Conservation (phyloP, 1,140 invertebrate species). For the Sesamia nonagrioides region DNA sequence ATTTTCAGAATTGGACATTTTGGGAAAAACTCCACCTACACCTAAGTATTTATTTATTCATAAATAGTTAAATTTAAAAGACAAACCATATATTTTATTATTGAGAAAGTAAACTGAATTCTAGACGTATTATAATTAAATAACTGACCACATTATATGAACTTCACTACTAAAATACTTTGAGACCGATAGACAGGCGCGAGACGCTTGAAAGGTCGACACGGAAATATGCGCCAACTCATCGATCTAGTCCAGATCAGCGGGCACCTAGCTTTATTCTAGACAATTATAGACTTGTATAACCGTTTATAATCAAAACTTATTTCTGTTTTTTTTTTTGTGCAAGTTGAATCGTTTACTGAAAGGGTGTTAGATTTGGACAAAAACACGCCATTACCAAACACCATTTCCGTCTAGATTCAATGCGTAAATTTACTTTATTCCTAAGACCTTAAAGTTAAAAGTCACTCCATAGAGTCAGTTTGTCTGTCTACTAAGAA, state of each 20-base stretch:
- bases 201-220: constrained; percentile 52
- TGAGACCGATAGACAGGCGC: constrained; percentile 50
- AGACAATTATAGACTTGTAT: constrained; percentile 28
- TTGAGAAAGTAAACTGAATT: neutral
- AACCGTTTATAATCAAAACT: constrained; percentile 29
- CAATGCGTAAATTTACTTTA: neutral
- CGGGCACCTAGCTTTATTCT: constrained; percentile 39
- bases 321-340: neutral
- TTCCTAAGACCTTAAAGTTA: neutral
- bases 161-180: constrained; percentile 48
- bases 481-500: constrained; percentile 20
- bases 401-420: neutral
- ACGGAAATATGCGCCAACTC: constrained; percentile 53
- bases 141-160: constrained; percentile 35
- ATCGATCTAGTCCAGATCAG: constrained; percentile 45
- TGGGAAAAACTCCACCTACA: too few relatives aligned
- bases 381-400: constrained; percentile 5
- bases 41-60: too few relatives aligned
- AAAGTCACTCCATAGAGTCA: neutral
- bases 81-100: neutral
- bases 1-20: too few relatives aligned
- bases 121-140: neutral
- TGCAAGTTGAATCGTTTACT: neutral
- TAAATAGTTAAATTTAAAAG: too few relatives aligned
- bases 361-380: neutral